phyloP scores from a whole-genome alignment of 1,140 invertebrate species.

The Euglossa dilemma region DNA sequence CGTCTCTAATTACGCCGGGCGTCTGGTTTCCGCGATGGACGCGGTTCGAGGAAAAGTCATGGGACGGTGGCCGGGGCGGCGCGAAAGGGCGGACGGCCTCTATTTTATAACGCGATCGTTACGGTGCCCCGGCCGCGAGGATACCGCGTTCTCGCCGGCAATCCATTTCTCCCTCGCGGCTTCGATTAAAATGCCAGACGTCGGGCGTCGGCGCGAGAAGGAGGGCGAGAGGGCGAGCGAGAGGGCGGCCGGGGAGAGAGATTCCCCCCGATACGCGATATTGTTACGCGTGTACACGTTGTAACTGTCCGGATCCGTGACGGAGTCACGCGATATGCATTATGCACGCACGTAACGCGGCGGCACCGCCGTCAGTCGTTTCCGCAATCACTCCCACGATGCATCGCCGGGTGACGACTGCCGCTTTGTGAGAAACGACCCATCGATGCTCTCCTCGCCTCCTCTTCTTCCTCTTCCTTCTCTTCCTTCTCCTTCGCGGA shows the following conservation, averaged over 20 bases:
- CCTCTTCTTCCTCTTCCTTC: neutral
- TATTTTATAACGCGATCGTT: slow-evolving; percentile 58
- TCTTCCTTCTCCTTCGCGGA: neutral
- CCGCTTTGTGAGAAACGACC: slow-evolving; percentile 61
- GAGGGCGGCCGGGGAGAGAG: slow-evolving; percentile 24
- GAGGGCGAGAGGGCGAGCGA: slow-evolving; percentile 27
- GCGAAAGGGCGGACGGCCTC: slow-evolving; percentile 11
- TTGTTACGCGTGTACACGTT: slow-evolving; percentile 71
- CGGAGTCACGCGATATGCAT: slow-evolving; percentile 71
- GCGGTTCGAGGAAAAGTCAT: slow-evolving; percentile 12
- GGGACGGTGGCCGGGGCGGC: neutral
- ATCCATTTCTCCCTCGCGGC: slow-evolving; percentile 50
- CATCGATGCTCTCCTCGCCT: slow-evolving; percentile 34
- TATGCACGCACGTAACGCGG: slow-evolving; percentile 68
- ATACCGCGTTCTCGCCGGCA: slow-evolving; percentile 31
- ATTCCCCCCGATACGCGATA: slow-evolving; percentile 65
- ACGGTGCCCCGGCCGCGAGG: slow-evolving; percentile 26
- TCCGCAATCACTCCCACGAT: slow-evolving; percentile 68
- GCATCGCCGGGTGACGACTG: slow-evolving; percentile 40
- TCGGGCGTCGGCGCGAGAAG: slow-evolving; percentile 27
- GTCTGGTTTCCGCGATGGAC: slow-evolving; percentile 31
- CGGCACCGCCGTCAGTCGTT: slow-evolving; percentile 58
- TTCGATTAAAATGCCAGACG: slow-evolving; percentile 71
- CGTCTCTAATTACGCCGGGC: slow-evolving; percentile 37
- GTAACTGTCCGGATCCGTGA: slow-evolving; percentile 71